phyloP scores from a whole-genome alignment of 2,113 vertebrate species.

The Forbesichthys papilliferus region DNA sequence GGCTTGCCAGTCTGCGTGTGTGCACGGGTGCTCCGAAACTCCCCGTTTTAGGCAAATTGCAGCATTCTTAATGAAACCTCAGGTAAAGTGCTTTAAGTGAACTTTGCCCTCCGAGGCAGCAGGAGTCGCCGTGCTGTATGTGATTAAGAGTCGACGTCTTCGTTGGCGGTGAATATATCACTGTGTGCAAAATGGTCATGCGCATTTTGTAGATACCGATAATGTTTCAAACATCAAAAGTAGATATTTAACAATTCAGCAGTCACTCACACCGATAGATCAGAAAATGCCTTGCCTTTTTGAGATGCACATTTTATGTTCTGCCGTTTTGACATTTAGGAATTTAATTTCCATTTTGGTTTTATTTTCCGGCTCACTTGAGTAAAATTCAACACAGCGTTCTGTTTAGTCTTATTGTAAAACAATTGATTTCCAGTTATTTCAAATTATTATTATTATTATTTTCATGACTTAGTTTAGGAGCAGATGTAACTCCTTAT shows the following conservation, averaged over 20 bases:
- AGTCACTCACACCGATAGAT: constrained; percentile 75
- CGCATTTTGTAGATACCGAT: constrained; percentile 92
- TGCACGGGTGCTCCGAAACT: constrained; percentile 80
- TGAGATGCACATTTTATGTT: constrained; percentile 74
- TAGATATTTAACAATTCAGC: constrained; percentile 84
- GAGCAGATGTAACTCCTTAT: constrained; percentile 33
- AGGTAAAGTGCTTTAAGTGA: constrained; percentile 92
- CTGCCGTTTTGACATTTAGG: constrained; percentile 60
- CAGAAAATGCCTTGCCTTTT: constrained; percentile 92
- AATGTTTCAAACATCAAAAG: constrained; percentile 79
- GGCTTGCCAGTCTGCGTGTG: constrained; percentile 15
- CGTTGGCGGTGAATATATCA: constrained; percentile 80
- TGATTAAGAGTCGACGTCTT: constrained; percentile 60
- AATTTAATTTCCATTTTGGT: constrained; percentile 8
- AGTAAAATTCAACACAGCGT: constrained; percentile 23
- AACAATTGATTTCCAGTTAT: constrained; percentile 39
- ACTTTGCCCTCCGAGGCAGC: constrained; percentile 74
- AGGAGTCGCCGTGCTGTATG: constrained; percentile 81
- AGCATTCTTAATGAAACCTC: constrained; percentile 89
- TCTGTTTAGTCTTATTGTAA: constrained; percentile 17
- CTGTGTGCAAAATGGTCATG: constrained; percentile 88
- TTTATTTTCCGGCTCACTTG: constrained; percentile 43
- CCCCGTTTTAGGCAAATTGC: constrained; percentile 83
- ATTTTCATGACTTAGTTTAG: constrained; percentile 39
- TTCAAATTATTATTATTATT: constrained; percentile 10